phyloP scores from a whole-genome alignment of 2,113 vertebrate species.

The Cinclus mexicanus region DNA sequence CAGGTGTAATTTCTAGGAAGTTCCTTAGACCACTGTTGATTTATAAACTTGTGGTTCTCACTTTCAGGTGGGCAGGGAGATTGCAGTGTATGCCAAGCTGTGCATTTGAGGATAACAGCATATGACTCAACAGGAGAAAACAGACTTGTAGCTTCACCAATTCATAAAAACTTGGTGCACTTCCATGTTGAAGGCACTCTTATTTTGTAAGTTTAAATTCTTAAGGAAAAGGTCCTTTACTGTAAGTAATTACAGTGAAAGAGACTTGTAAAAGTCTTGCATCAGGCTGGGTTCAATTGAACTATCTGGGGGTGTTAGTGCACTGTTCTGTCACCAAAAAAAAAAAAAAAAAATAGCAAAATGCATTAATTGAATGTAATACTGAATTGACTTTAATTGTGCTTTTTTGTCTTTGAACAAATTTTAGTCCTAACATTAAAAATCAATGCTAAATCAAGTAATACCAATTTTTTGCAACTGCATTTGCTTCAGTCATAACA shows the following conservation, averaged over 20 bases:
- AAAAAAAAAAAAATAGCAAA: neutral
- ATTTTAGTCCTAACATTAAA: neutral
- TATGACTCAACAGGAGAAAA: neutral
- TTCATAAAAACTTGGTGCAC: neutral
- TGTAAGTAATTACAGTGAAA: neutral
- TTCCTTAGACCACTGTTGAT: neutral
- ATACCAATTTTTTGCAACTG: neutral
- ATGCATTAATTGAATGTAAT: neutral
- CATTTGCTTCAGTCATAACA: neutral
- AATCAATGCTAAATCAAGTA: neutral
- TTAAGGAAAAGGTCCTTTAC: neutral
- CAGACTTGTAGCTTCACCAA: neutral
- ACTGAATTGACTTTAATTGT: neutral
- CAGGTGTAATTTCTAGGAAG: neutral
- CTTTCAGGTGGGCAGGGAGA: neutral
- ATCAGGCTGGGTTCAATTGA: accelerated
- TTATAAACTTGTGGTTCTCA: neutral
- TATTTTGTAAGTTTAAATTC: neutral
- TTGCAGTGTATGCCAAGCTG: neutral
- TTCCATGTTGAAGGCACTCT: neutral
- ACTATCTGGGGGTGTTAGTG: neutral
- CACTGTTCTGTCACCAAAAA: neutral
- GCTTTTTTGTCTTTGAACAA: neutral
- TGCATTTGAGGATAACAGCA: neutral
- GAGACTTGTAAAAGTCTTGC: neutral